Base-by-base conservation (phyloP, 2,888 invertebrate species). In the Linnaemya tessellans region DNA sequence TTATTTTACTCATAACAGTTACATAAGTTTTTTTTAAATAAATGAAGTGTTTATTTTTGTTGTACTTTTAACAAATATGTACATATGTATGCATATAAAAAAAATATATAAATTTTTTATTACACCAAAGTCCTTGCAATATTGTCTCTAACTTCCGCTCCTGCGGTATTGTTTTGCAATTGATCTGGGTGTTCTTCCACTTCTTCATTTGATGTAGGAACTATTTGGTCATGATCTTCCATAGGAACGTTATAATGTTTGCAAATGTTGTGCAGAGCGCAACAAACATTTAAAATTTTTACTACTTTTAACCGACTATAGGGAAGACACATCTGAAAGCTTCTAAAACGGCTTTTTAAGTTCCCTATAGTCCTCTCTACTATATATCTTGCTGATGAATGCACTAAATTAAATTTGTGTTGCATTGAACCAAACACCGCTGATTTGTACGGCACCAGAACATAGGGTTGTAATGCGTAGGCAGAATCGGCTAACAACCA, bases 121-220 rank as follows among this genome's bases (percentile, higher is more conserved):
- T 74, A 51, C n/a, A 74, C 15, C 30, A 62, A 62, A 62, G 38
- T 35, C n/a, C 78, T 78, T 49, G 49, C 78, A 49, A 68, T 78
- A 22, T 13, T 78, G 38, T 78, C 60, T 38, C 78, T 60, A 13
- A 78, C 68, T 67, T 60, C 78, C 1, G 38, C 60, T 58, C 58
- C 78, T 49, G 5, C 58, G 3, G 7, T 68, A 51, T 41, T 68
- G 38, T 38, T 25, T 30, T 68, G 22, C 3, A 60, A 46, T 62
- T 49, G 35, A 9, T 58, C 41, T 46, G 20, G 25, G 4, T 3
- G 9, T n/a, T 46, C n/a, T n/a, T n/a, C n/a, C n/a, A n/a, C n/a
- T n/a, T n/a, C n/a, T n/a, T n/a, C n/a, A n/a, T n/a, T n/a, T n/a
- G n/a, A n/a, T n/a, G n/a, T n/a, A n/a, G n/a, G n/a, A n/a, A n/a